Evolutionary conservation across 2,888 invertebrate genomes (phyloP), one percentile per base, ranked within the genome.

Genomic region (Drosophila trichaetosa): DNA sequence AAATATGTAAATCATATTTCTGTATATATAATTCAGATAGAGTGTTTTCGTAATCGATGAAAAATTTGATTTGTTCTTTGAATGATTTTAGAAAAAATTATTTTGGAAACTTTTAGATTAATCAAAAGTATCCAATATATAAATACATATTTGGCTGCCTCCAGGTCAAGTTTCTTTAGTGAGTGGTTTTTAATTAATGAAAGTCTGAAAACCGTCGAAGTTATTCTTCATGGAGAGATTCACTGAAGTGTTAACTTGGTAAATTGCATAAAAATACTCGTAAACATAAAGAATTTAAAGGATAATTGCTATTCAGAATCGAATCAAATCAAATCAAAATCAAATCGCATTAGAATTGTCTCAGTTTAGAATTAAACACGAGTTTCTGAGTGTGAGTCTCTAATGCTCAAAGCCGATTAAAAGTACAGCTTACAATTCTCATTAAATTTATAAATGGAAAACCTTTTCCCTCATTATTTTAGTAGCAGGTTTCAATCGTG

Each of bases 401-500:
- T 53, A 1, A 24, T 2, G 3, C 24, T 10, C 2, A 34, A 36
- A 36, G 18, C n/a, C 18, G 24, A 10, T 38, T 38, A 38, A 13
- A 36, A 53, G 5, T 38, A 8, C 13, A 29, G 29, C 8, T 56
- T 40, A 21, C 8, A 29, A 31, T n/a, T 27, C n/a, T 40, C 8
- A 57, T 57, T 57, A 5, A 21, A 42, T 16, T 21, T 40, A 10
- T 21, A 18, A 29, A 29, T 27, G 27, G 18, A 10, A 16, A 57
- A 16, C n/a, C 31, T n/a, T 38, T 29, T 27, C 29, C 40, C n/a
- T 40, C 5, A 40, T 42, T 34, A 46, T n/a, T 33, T 34, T 2
- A 13, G n/a, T 24, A n/a, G 27, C 16, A 2, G 27, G n/a, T 58
- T 63, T 24, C 33, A 70, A n/a, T 69, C 24, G 27, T 29, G 40